A percentile compares a stretch with the other conserved stretches of the same genome.
Evolutionary conservation across 2,797 vertebrate species (phyloP).

Genomic region (Mallotus villosus): DNA sequence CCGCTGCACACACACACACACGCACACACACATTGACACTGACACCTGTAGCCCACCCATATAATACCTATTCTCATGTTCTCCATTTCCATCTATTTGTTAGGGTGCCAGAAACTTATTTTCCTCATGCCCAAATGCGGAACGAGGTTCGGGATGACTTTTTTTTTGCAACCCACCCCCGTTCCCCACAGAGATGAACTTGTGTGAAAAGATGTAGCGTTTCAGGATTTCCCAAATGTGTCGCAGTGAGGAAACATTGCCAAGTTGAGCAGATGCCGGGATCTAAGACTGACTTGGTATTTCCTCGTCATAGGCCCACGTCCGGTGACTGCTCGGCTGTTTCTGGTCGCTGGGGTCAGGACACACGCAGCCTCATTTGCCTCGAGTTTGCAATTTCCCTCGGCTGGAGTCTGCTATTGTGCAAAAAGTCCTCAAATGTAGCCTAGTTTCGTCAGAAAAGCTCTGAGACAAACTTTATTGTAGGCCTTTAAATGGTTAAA

Average conservation of each 20-base stretch:
- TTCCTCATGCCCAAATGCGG: not conserved
- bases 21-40: conserved; percentile 2
- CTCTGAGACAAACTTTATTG: not conserved
- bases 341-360: not conserved
- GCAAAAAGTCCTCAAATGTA: not conserved
- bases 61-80: not conserved
- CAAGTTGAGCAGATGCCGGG: conserved; percentile 48
- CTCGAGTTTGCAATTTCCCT: not conserved
- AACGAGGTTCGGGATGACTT: not conserved
- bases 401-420: not conserved
- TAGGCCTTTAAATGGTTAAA: not conserved
- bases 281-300: conserved; percentile 40
- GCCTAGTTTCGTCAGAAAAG: not conserved
- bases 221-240: conserved; percentile 31
- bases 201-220: not conserved
- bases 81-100: too few species aligned
- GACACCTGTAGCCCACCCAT: not conserved
- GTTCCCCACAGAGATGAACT: not conserved
- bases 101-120: too few species aligned
- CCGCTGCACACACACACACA: not conserved
- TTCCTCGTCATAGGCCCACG: not conserved
- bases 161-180: not conserved
- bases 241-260: conserved; percentile 45
- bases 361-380: not conserved
- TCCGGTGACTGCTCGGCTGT: not conserved